Evolutionary conservation across 2,113 vertebrate species (phyloP).

Genomic region (Zapornia atra): DNA sequence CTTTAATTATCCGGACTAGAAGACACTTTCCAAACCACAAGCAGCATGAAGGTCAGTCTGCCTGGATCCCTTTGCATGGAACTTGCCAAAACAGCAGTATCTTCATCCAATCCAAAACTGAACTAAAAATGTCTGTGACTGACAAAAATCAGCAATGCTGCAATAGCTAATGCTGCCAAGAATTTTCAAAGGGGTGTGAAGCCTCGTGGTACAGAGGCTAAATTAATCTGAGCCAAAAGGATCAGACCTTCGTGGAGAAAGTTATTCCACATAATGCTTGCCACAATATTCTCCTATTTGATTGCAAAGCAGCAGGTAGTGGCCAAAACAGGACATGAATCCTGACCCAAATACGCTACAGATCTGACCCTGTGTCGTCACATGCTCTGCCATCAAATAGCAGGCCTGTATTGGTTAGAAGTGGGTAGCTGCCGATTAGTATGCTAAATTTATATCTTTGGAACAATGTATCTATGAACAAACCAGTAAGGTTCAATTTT

Average conservation of each 20-base stretch:
- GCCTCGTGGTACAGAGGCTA: fast-evolving
- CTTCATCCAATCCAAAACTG: neutral
- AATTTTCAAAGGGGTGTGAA: neutral
- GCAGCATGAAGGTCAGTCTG: neutral
- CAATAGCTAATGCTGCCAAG: neutral
- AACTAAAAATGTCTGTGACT: neutral
- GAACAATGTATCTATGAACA: neutral
- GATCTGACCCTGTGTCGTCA: neutral
- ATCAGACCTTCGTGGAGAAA: neutral
- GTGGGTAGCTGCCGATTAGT: neutral
- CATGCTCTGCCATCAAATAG: neutral
- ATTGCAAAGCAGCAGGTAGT: neutral
- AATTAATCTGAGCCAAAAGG: neutral
- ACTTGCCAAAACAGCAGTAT: neutral
- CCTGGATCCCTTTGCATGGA: neutral
- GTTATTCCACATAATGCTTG: neutral
- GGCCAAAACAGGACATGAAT: neutral
- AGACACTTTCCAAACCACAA: neutral
- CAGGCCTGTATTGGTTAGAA: neutral
- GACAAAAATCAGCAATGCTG: neutral
- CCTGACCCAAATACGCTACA: fast-evolving
- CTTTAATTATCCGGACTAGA: neutral
- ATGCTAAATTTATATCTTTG: neutral
- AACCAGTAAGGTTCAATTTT: neutral
- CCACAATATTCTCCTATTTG: neutral